Conservation (phyloP, 2,797 vertebrate genomes). For the Platyrinchus mystaceus region DNA sequence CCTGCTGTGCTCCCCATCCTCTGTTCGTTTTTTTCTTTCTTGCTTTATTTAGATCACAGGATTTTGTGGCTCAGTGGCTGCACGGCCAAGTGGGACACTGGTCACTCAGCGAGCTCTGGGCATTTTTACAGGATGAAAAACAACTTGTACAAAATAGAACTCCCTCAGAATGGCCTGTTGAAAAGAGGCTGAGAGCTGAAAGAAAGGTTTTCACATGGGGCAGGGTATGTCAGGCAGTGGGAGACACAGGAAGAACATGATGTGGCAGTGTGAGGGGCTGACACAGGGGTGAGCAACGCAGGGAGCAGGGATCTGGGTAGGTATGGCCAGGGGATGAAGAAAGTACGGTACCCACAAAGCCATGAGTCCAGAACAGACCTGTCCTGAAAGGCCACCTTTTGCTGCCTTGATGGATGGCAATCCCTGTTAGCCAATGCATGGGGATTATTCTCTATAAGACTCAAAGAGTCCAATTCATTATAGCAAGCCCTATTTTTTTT, state of each 20-base stretch:
- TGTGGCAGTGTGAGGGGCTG: not conserved
- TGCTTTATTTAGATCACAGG: not conserved
- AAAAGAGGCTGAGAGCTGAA: not conserved
- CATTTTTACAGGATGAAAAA: not conserved
- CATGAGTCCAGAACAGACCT: not conserved
- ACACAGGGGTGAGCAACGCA: fast-evolving
- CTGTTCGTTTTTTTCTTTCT: not conserved
- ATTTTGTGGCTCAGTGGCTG: not conserved
- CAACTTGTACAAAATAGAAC: not conserved
- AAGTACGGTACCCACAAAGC: not conserved
- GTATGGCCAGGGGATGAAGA: too few species aligned
- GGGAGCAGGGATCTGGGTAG: not conserved
- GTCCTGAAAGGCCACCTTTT: not conserved
- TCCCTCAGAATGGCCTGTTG: not conserved
- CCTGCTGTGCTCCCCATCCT: not conserved
- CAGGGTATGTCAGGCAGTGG: not conserved
- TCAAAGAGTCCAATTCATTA: conserved; percentile 31
- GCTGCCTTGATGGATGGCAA: not conserved
- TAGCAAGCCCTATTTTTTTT: conserved; percentile 26
- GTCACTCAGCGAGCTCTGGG: not conserved
- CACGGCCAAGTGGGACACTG: not conserved
- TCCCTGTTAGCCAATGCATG: not conserved
- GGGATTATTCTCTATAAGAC: conserved; percentile 13
- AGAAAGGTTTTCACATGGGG: not conserved
- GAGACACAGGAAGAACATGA: not conserved